phyloP scores from a whole-genome alignment of 2,797 vertebrate genomes.

The Siniperca scherzeri region DNA sequence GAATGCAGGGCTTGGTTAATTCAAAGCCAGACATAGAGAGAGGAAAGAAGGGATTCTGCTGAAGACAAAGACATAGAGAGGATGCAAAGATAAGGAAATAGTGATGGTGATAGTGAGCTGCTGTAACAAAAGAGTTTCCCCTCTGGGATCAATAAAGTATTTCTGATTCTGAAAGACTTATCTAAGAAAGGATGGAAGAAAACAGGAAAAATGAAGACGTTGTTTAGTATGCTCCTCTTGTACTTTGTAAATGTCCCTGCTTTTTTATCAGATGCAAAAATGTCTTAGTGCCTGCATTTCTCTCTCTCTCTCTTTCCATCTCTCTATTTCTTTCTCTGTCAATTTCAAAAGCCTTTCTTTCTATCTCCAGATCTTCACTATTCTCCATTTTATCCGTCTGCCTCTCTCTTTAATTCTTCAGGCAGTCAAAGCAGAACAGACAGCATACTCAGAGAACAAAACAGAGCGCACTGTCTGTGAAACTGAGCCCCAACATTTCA shows the following conservation, averaged over 20 bases:
- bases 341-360: constrained; percentile 50
- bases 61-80: constrained; percentile 26
- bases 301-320: constrained; percentile 5
- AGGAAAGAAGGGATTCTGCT: constrained; percentile 11
- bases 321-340: constrained; percentile 34
- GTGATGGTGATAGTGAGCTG: no score
- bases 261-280: constrained; percentile 67
- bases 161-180: neutral
- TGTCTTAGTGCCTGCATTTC: constrained; percentile 40
- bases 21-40: constrained; percentile 29
- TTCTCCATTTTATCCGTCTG: constrained; percentile 53
- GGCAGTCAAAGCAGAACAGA: constrained; percentile 59
- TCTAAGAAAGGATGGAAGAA: constrained; percentile 4
- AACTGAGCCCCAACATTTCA: constrained; percentile 60
- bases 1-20: constrained; percentile 21
- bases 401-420: constrained; percentile 61
- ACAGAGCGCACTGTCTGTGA: constrained; percentile 46
- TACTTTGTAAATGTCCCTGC: constrained; percentile 53
- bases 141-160: no score
- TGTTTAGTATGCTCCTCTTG: constrained; percentile 57
- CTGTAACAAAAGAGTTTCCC: no score
- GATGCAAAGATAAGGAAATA: constrained; percentile 25
- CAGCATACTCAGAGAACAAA: constrained; percentile 55
- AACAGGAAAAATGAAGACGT: constrained; percentile 18
- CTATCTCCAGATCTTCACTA: constrained; percentile 61